Base-by-base conservation (phyloP, 2,113 vertebrate species). In the Solea solea region DNA sequence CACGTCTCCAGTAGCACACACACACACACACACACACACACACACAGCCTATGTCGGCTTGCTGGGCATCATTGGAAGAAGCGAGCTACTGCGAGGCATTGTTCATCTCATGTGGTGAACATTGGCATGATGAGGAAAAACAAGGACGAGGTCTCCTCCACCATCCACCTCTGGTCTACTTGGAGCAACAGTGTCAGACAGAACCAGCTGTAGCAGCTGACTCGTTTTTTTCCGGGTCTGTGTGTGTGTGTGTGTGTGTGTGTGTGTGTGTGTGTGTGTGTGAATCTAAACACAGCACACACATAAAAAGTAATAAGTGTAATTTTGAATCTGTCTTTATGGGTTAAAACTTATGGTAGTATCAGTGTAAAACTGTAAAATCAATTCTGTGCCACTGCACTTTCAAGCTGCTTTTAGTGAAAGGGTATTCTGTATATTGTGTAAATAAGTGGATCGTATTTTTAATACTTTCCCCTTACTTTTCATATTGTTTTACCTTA, bases 51-150 rank as follows among this genome's bases (percentile, higher is more conserved):
- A 50, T 39, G 52, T 48, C 55, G 67, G 54, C 51, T 13, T 76
- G 67, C 76, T 7, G n/a, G 52, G 34, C 76, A 4, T 34, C 34
- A 34, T 34, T 34, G 34, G 34, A 34, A 34, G 34, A 34, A 6
- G 34, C 34, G 5, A 0, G 13, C 65, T 21, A 62, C 71, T 74
- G 74, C 25, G 3, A 82, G 79, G 72, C 71, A 64, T 65, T 59
- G 25, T 39, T 80, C 70, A 55, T 82, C 69, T 69, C 78, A 58
- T 78, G 71, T 74, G 71, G 68, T 5, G 67, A 76, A 78, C 44
- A 74, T 49, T 78, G 60, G 64, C 46, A 49, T 74, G 78, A 78
- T 41, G 70, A 72, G 40, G 59, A 8, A 13, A 21, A 45, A 3
- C 9, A 10, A 45, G 3, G 44, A 2, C 3, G 12, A 13, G 70